phyloP scores from a whole-genome alignment of 2,888 invertebrate genomes.

The Cantharis rufa region DNA sequence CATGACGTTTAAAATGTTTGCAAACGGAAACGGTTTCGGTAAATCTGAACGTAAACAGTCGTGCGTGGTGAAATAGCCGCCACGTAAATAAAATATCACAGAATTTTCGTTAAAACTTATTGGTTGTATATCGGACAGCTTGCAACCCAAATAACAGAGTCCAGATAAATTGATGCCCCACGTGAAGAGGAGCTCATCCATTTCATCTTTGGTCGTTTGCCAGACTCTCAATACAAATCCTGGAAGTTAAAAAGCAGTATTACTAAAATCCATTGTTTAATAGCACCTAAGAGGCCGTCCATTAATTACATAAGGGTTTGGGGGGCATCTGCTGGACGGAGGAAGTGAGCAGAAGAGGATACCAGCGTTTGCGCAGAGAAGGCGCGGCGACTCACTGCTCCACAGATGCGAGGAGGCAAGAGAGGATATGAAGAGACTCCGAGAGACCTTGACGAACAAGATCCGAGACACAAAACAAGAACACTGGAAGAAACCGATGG shows the following conservation, averaged over 20 bases:
- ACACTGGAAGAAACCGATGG: no score
- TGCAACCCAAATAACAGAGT: constrained; percentile 74
- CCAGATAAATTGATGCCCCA: constrained; percentile 89
- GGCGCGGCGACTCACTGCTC: no score
- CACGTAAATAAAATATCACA: constrained; percentile 84
- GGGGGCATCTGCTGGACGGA: no score
- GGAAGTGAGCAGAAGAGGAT: no score
- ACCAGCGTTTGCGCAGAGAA: no score
- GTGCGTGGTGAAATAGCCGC: constrained; percentile 77
- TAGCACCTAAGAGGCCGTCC: no score
- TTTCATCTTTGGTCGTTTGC: constrained; percentile 45
- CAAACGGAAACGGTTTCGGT: constrained; percentile 45
- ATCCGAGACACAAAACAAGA: no score
- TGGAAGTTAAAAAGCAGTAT: background rate
- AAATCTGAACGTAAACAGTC: constrained; percentile 53
- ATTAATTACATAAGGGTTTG: no score
- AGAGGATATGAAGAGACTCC: no score
- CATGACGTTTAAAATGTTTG: constrained; percentile 47
- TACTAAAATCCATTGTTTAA: no score
- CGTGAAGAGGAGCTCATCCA: constrained; percentile 70
- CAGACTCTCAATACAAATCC: constrained; percentile 58
- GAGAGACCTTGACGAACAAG: no score
- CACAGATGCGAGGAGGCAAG: no score
- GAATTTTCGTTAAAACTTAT: constrained; percentile 71
- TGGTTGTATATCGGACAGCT: constrained; percentile 67